Evolutionary conservation across 1,140 invertebrate species (phyloP).

Genomic region (Eciton burchellii): DNA sequence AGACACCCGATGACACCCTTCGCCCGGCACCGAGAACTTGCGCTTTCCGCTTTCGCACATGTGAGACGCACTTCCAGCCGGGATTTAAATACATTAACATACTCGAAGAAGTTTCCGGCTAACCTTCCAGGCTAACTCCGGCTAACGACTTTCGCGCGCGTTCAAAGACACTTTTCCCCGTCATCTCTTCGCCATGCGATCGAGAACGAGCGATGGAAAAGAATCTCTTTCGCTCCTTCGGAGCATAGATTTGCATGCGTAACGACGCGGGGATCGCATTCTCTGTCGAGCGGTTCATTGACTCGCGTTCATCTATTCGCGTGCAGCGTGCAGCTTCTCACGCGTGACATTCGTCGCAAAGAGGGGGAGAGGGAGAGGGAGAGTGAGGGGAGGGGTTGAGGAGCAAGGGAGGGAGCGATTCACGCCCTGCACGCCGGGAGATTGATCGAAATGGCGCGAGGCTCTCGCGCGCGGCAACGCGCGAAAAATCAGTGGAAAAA

Average conservation of each 20-base stretch:
- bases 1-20: slow-evolving; percentile 18
- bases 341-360: slow-evolving; percentile 40
- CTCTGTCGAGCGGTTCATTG: slow-evolving; percentile 53
- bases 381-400: slow-evolving; percentile 1
- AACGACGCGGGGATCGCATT: slow-evolving; percentile 29
- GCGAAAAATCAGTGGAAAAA: slow-evolving; percentile 57
- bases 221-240: slow-evolving; percentile 56
- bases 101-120: slow-evolving; percentile 38
- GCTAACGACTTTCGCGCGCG: slow-evolving; percentile 21
- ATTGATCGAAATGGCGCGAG: slow-evolving; percentile 52
- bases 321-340: slow-evolving; percentile 51
- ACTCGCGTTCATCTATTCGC: slow-evolving; percentile 50
- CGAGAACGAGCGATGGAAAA: slow-evolving; percentile 34
- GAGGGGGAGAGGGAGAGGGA: neutral
- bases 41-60: neutral
- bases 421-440: slow-evolving; percentile 25
- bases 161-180: slow-evolving; percentile 10
- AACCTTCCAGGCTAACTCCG: neutral
- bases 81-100: slow-evolving; percentile 57
- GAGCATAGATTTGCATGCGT: slow-evolving; percentile 60
- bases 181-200: slow-evolving; percentile 39
- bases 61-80: slow-evolving; percentile 17
- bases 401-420: neutral
- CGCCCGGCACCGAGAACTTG: neutral
- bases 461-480: slow-evolving; percentile 27